A percentile compares a stretch with the other conserved stretches of the same genome.
phyloP scores from a whole-genome alignment of 37 sponge, comb jelly and placozoan species.

The Ianthella basta region DNA sequence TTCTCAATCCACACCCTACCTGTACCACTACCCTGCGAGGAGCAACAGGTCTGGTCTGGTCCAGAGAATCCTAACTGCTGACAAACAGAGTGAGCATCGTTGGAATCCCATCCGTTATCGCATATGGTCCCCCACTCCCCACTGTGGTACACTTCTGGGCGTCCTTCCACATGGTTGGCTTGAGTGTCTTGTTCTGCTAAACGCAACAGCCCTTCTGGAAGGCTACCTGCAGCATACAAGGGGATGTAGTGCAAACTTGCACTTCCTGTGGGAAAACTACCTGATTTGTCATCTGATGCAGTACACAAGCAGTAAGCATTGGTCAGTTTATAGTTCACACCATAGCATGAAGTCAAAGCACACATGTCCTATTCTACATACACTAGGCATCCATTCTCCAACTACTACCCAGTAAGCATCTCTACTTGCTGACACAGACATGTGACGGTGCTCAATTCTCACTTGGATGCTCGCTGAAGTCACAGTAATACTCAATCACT shows the following conservation, averaged over 20 bases:
- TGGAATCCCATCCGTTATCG: neutral
- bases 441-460: too few species aligned
- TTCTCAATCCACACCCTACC: conserved; percentile 28
- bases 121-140: conserved; percentile 24
- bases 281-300: too few species aligned
- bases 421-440: too few species aligned
- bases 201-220: neutral
- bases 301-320: too few species aligned
- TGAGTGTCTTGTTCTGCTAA: too few species aligned
- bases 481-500: neutral
- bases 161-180: neutral
- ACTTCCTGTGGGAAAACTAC: too few species aligned
- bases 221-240: neutral
- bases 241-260: neutral
- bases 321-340: too few species aligned
- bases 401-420: too few species aligned
- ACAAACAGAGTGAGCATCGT: neutral
- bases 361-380: neutral
- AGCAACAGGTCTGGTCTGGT: neutral
- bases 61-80: conserved; percentile 1
- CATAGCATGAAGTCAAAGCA: neutral
- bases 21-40: conserved; percentile 1
- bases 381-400: neutral
- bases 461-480: conserved; percentile 19
- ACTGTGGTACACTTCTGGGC: conserved; percentile 17